Percentiles rank a stretch among this genome's conserved stretches.
These are phyloP conservation scores for Tenthredo notha DNA, from an alignment of 2,888 invertebrate species.

Conservation along the genomic window DNA sequence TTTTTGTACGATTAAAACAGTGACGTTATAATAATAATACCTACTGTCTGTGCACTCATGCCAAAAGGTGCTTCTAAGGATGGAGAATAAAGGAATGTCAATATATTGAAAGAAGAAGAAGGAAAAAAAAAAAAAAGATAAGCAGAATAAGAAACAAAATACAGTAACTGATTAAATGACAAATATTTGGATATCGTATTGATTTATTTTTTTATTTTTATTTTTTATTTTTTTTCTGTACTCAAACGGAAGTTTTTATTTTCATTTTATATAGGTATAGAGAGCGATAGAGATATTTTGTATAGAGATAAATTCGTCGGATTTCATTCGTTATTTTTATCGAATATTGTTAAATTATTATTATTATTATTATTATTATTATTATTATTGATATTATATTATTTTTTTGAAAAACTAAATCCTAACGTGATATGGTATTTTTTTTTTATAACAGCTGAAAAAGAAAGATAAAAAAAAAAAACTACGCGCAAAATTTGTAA, in stretches of 20 bases:
- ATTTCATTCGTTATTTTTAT: background rate
- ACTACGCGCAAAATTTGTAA: background rate
- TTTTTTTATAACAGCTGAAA: background rate
- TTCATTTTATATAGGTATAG: background rate
- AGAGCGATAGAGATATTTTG: background rate
- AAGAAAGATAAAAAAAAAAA: background rate
- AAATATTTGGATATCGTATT: background rate
- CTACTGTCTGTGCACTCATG: conserved; percentile 33
- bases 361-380: conserved; percentile 6
- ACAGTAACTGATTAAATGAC: background rate
- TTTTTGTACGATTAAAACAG: conserved; percentile 71
- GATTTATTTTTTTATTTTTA: background rate
- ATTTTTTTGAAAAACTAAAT: background rate
- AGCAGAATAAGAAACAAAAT: background rate
- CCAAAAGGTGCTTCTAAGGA: conserved; percentile 42
- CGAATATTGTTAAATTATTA: background rate
- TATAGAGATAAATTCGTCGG: background rate
- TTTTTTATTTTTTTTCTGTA: background rate
- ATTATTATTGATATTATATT: background rate
- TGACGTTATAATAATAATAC: conserved; percentile 61
- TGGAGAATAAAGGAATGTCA: background rate
- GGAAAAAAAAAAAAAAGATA: background rate
- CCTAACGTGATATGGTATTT: background rate
- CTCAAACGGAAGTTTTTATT: background rate
- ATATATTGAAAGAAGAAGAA: background rate